Evolutionary conservation across 1,140 invertebrate genomes (phyloP), one percentile per base, ranked within the genome.

Genomic region (Drosophila ananassae): DNA sequence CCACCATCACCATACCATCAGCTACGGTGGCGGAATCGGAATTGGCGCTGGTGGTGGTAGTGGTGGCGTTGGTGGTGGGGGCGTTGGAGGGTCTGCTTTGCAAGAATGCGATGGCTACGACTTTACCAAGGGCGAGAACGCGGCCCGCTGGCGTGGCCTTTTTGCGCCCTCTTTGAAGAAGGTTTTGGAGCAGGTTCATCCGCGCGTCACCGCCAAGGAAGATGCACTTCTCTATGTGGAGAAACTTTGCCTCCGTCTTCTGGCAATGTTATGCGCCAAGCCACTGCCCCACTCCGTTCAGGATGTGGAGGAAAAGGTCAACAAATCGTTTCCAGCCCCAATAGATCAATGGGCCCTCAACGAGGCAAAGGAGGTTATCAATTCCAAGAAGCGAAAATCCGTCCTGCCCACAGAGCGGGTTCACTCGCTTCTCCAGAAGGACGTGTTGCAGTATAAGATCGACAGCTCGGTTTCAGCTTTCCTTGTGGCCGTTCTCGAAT

Each of bases 151-250:
- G 97, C 96, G 95, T 91, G 96, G 96, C 75, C 93, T 98, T 39
- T 97, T 98, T 93, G 95, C 96, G 85, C 95, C 94, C 87, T 95
- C 96, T 41, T 92, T 97, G 78, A 94, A 94, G 80, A 96, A 96
- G 94, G 97, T 98, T 66, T 93, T 98, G 92, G 95, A 97, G 81
- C 97, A 98, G 93, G 96, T 98, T 53, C 97, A 99, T 93, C 96
- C 97, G 7, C 95, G 95, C 44, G 93, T 99, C 81, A 95, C 94
- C 69, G 97, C 97, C 21, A 95, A 96, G 85, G 96, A 98, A 78
- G 98, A 98, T 93, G 98, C 98, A 0, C 93, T 99, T 74, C 95
- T 97, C 57, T 99, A 98, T 92, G 97, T 99, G 48, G 98, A 99
- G 93, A 95, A 95, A 62, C 94, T 99, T 46, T 98, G 98, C 84